phyloP scores from a whole-genome alignment of 2,888 invertebrate genomes.

The Cosmopolites sordidus region DNA sequence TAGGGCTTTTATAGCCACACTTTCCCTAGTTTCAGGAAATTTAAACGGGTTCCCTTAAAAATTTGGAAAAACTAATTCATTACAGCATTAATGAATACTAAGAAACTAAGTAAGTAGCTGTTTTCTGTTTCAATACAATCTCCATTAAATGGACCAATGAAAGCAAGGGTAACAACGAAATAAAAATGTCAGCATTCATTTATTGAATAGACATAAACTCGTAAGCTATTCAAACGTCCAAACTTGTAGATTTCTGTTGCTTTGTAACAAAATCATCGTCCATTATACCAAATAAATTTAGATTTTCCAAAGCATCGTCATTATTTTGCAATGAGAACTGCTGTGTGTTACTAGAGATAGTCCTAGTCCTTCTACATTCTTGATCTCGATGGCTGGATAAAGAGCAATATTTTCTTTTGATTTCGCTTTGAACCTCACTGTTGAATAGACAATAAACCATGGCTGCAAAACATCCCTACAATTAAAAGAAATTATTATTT shows the following conservation, averaged over 20 bases:
- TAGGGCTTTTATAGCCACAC: too few species aligned
- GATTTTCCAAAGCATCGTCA: constrained; percentile 23
- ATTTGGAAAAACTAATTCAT: too few species aligned
- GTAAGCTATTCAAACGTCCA: neutral
- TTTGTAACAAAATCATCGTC: constrained; percentile 19
- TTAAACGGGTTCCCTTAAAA: too few species aligned
- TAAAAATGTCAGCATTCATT: too few species aligned
- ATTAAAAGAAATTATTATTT: too few species aligned
- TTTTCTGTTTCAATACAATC: too few species aligned
- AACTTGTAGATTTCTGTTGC: neutral
- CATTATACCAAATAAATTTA: constrained; percentile 22
- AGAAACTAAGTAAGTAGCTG: too few species aligned
- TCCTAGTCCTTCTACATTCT: constrained; percentile 22
- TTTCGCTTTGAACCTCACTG: constrained; percentile 56
- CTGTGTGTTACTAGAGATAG: constrained; percentile 27
- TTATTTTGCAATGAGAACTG: constrained; percentile 24
- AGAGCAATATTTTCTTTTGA: constrained; percentile 40
- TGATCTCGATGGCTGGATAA: constrained; percentile 5
- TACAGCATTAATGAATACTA: too few species aligned
- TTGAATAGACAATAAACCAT: constrained; percentile 62
- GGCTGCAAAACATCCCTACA: constrained; percentile 60
- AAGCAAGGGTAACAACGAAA: too few species aligned
- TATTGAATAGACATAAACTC: too few species aligned
- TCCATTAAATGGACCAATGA: too few species aligned
- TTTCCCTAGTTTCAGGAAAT: too few species aligned